phyloP scores from a whole-genome alignment of 2,888 invertebrate genomes.

The Malachius bipustulatus region DNA sequence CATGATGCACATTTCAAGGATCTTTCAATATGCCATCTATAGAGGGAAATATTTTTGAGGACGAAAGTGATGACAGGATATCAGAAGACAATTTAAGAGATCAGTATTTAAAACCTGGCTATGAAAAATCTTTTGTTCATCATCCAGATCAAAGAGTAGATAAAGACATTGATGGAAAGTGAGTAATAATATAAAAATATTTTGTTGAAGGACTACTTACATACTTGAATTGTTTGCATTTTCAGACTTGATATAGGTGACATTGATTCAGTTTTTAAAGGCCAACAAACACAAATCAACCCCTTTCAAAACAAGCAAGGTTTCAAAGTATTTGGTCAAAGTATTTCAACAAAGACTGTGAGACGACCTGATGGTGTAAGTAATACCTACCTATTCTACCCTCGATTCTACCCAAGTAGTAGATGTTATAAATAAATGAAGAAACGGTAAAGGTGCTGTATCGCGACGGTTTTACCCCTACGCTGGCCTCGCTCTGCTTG shows the following conservation, averaged over 20 bases:
- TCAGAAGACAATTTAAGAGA: constrained; percentile 35
- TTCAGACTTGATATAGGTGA: constrained; percentile 24
- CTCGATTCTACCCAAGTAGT: too few relatives aligned
- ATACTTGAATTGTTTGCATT: constrained; percentile 8
- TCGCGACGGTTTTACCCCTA: too few relatives aligned
- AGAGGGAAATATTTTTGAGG: too few relatives aligned
- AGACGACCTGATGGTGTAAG: constrained; percentile 45
- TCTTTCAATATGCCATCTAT: too few relatives aligned
- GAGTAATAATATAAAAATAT: constrained; percentile 8
- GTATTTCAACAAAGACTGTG: constrained; percentile 42
- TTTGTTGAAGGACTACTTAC: not conserved
- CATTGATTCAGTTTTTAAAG: constrained; percentile 22
- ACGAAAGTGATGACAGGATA: constrained; percentile 15
- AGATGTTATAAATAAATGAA: too few relatives aligned
- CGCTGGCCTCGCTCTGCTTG: too few relatives aligned
- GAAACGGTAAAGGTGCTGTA: too few relatives aligned
- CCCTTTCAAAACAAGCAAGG: constrained; percentile 27
- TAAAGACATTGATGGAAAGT: constrained; percentile 24
- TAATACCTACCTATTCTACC: constrained; percentile 10
- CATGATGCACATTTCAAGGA: not conserved
- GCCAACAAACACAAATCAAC: constrained; percentile 11
- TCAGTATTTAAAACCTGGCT: constrained; percentile 43
- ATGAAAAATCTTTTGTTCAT: constrained; percentile 24
- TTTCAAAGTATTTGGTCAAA: constrained; percentile 38
- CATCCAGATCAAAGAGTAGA: constrained; percentile 22